phyloP scores from a whole-genome alignment of 1,140 invertebrate genomes.

The Solenopsis fugax region DNA sequence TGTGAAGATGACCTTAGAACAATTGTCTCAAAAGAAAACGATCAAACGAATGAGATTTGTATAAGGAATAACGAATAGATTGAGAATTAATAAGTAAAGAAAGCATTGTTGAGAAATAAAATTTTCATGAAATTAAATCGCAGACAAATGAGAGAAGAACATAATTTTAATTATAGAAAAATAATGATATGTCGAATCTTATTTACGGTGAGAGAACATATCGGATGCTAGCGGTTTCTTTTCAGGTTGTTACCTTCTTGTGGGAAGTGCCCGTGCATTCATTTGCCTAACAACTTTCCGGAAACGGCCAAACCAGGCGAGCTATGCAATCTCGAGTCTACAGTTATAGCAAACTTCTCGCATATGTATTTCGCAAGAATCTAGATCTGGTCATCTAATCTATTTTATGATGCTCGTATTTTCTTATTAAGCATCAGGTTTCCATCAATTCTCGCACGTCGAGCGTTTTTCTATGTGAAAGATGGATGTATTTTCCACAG shows the following conservation, averaged over 20 bases:
- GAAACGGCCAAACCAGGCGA: slow-evolving; percentile 42
- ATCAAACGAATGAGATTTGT: background rate
- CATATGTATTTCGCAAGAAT: slow-evolving; percentile 20
- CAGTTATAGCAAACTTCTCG: slow-evolving; percentile 50
- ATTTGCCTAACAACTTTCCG: slow-evolving; percentile 74
- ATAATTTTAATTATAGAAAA: background rate
- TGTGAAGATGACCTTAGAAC: background rate
- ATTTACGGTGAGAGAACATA: slow-evolving; percentile 33
- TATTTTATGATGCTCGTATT: slow-evolving; percentile 2
- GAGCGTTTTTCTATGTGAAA: background rate
- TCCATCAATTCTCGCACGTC: background rate
- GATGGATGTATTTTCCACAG: background rate
- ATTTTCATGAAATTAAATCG: background rate
- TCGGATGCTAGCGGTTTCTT: slow-evolving; percentile 71
- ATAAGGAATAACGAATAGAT: background rate
- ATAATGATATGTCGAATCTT: slow-evolving; percentile 15
- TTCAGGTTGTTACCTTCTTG: slow-evolving; percentile 63
- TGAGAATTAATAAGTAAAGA: background rate
- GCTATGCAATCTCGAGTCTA: slow-evolving; percentile 55
- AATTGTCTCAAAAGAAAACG: background rate
- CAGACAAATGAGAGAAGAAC: background rate
- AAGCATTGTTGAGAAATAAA: background rate
- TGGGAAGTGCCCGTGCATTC: slow-evolving; percentile 64
- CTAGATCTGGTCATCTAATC: slow-evolving; percentile 15
- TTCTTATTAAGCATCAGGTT: slow-evolving; percentile 27